Evolutionary conservation across 2,888 invertebrate genomes (phyloP).

Genomic region (Syritta pipiens): DNA sequence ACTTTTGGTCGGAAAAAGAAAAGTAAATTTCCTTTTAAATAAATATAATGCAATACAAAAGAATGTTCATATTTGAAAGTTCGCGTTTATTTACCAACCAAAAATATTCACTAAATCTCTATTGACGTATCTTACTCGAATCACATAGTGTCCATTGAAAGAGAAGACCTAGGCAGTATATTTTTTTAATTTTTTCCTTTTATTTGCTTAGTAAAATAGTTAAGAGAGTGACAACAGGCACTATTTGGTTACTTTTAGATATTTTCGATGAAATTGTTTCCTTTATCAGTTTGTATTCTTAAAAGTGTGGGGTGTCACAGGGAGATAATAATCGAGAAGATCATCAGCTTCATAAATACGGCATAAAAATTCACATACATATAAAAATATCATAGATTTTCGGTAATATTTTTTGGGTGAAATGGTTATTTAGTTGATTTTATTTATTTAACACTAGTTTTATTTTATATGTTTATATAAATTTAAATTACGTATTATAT

Average conservation of each 20-base stretch:
- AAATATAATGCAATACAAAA: constrained; percentile 39
- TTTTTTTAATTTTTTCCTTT: constrained; percentile 10
- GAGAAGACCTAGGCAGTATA: constrained; percentile 10
- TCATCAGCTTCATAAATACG: constrained; percentile 10
- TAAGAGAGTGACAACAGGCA: constrained; percentile 55
- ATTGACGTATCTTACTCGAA: too few species aligned
- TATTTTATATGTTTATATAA: constrained; percentile 16
- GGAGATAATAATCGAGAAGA: constrained; percentile 5
- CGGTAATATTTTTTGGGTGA: constrained; percentile 22
- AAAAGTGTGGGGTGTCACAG: background rate
- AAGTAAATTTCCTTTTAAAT: background rate
- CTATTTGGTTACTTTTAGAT: constrained; percentile 49
- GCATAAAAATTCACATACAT: constrained; percentile 21
- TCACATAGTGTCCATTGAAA: constrained; percentile 19
- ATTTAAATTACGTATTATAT: constrained; percentile 48
- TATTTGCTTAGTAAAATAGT: constrained; percentile 35
- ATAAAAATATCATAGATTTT: constrained; percentile 47
- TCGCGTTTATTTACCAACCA: background rate
- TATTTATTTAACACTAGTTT: too few species aligned
- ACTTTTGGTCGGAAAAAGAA: background rate
- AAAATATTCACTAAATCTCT: background rate
- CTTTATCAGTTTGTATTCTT: constrained; percentile 7
- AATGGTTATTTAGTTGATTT: constrained; percentile 12
- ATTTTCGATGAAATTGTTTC: constrained; percentile 15
- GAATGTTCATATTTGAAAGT: constrained; percentile 2